phyloP scores from a whole-genome alignment of 2,888 invertebrate genomes.

The Morinoia aosen region DNA sequence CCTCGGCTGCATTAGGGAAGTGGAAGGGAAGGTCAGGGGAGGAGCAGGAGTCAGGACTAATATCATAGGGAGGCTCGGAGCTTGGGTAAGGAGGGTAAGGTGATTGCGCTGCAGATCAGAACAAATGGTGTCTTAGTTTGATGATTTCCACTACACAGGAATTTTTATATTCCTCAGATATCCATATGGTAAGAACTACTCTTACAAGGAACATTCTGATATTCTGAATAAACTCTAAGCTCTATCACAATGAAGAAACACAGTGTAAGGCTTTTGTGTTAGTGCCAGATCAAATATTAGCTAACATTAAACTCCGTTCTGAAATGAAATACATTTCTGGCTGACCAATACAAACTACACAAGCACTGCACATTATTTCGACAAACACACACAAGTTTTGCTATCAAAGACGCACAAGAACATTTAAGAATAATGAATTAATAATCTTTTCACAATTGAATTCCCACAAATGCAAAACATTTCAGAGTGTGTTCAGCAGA shows the following conservation, averaged over 20 bases:
- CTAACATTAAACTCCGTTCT: neutral
- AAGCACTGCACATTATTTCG: neutral
- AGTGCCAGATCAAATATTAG: neutral
- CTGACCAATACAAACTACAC: neutral
- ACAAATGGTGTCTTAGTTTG: neutral
- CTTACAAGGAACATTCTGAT: neutral
- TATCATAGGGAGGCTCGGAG: neutral
- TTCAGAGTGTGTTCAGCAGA: no score
- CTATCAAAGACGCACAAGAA: no score
- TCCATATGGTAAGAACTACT: neutral
- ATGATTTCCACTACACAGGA: neutral
- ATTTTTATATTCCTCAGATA: neutral
- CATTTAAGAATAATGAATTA: no score
- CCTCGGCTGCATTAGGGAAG: neutral
- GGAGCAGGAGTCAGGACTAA: slow-evolving; percentile 23
- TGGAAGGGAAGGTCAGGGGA: slow-evolving; percentile 38
- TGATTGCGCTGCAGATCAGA: slow-evolving; percentile 69
- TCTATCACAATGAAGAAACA: neutral
- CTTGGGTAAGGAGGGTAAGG: slow-evolving; percentile 50
- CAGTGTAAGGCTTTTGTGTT: neutral
- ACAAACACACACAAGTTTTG: no score
- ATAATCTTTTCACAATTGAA: no score
- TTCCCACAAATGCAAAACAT: no score
- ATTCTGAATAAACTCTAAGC: no score
- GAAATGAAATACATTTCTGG: neutral